Conservation (phyloP, 2,113 vertebrate genomes). For the Ophthalmotilapia sp. region DNA sequence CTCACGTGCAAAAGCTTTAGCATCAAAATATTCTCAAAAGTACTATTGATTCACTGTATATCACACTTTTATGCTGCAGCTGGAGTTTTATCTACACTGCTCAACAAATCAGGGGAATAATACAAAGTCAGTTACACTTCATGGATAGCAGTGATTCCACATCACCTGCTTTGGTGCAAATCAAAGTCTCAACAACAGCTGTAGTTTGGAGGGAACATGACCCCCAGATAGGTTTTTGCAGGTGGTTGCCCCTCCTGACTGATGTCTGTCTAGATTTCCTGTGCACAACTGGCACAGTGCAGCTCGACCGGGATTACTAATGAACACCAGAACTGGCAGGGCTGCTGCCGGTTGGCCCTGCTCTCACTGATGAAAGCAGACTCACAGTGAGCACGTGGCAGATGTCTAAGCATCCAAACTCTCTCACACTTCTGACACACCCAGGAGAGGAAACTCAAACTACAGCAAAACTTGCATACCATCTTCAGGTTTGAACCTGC, state of each 20-base stretch:
- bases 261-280: background rate
- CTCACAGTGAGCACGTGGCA: background rate
- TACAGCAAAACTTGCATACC: background rate
- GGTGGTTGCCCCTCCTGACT: background rate
- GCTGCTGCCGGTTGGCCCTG: background rate
- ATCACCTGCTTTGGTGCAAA: background rate
- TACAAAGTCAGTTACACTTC: background rate
- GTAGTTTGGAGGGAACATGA: fast-evolving
- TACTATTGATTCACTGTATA: background rate
- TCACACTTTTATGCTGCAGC: background rate
- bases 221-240: background rate
- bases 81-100: background rate
- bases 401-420: background rate
- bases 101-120: background rate
- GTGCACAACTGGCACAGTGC: background rate
- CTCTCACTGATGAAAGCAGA: background rate
- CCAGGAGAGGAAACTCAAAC: fast-evolving
- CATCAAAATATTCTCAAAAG: fast-evolving
- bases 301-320: background rate
- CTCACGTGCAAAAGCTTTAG: background rate
- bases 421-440: background rate
- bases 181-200: background rate
- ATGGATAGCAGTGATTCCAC: background rate
- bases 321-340: background rate
- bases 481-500: background rate